Evolutionary conservation across 2,888 invertebrate species (phyloP).

Genomic region (Drosophila histrio): DNA sequence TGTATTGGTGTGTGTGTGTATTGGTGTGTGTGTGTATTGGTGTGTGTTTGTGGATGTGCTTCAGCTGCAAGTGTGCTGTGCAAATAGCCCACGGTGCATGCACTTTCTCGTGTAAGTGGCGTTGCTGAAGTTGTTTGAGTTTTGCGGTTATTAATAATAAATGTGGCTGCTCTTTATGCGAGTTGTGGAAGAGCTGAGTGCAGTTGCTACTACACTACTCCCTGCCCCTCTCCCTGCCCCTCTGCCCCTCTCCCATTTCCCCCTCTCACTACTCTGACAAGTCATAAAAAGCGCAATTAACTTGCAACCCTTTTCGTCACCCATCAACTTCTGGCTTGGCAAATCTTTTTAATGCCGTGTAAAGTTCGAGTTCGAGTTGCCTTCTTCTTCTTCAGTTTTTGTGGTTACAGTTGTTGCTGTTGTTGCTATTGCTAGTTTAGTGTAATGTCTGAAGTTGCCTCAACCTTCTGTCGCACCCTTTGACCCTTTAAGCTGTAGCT

Average conservation of each 20-base stretch:
- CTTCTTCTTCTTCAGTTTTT: background rate
- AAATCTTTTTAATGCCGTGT: slow-evolving; percentile 56
- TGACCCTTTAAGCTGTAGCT: slow-evolving; percentile 63
- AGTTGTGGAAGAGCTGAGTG: slow-evolving; percentile 31
- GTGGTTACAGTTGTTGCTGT: no score
- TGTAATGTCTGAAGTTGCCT: slow-evolving; percentile 22
- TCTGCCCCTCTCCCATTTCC: background rate
- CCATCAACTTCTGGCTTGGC: slow-evolving; percentile 31
- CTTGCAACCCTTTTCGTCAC: slow-evolving; percentile 62
- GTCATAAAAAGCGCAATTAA: slow-evolving; percentile 77
- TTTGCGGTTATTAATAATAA: slow-evolving; percentile 81
- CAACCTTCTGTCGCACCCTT: slow-evolving; percentile 12
- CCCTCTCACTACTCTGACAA: slow-evolving; percentile 1
- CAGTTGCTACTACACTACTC: slow-evolving; percentile 4
- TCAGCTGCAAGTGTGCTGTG: slow-evolving; percentile 43
- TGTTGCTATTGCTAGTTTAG: slow-evolving; percentile 24
- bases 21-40: background rate
- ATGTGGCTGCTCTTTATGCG: slow-evolving; percentile 71
- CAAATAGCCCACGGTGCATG: slow-evolving; percentile 53
- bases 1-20: slow-evolving; percentile 1
- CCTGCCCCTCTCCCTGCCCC: background rate
- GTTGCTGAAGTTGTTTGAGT: slow-evolving; percentile 68
- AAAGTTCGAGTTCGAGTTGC: slow-evolving; percentile 57
- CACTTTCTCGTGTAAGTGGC: slow-evolving; percentile 50
- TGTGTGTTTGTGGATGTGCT: slow-evolving; percentile 9